These are phyloP conservation scores for Phodopus roborovskii DNA, from an alignment of 2,113 vertebrate species.

Conservation along the genomic window DNA sequence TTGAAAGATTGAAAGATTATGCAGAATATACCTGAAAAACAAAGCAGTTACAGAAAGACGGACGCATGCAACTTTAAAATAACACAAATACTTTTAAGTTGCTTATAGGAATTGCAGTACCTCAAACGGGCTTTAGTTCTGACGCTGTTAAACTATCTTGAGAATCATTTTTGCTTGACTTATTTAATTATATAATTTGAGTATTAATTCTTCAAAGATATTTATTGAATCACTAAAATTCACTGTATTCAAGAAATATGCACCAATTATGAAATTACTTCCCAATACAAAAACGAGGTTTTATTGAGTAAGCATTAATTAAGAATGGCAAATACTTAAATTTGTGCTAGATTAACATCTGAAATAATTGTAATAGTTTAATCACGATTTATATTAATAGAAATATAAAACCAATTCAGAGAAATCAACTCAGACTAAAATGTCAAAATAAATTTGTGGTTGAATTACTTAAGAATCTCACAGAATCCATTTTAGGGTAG, in stretches of 20 bases:
- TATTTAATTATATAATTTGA: conserved; percentile 16
- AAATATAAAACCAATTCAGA: conserved; percentile 47
- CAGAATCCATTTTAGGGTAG: conserved; percentile 30
- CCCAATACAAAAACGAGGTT: conserved; percentile 41
- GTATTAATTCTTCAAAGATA: conserved; percentile 25
- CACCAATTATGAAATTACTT: conserved; percentile 20
- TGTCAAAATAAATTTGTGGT: conserved; percentile 37
- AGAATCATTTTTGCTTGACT: conserved; percentile 35
- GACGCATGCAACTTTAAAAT: conserved; percentile 69
- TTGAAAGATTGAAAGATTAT: conserved; percentile 63
- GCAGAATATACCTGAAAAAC: conserved; percentile 78
- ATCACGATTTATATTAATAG: not conserved
- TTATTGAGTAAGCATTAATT: conserved; percentile 39
- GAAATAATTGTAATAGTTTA: conserved; percentile 45
- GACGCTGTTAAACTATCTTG: not conserved
- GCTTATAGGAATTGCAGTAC: conserved; percentile 38
- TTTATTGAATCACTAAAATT: conserved; percentile 58
- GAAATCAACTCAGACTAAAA: conserved; percentile 45
- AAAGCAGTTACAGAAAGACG: conserved; percentile 75
- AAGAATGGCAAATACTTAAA: conserved; percentile 29
- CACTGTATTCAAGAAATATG: conserved; percentile 43
- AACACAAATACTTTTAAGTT: conserved; percentile 63
- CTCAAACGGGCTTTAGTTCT: conserved; percentile 47
- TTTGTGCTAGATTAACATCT: not conserved
- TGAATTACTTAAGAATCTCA: conserved; percentile 26